Evolutionary conservation across 2,113 vertebrate genomes (phyloP).

Genomic region (Emberiza fucata): DNA sequence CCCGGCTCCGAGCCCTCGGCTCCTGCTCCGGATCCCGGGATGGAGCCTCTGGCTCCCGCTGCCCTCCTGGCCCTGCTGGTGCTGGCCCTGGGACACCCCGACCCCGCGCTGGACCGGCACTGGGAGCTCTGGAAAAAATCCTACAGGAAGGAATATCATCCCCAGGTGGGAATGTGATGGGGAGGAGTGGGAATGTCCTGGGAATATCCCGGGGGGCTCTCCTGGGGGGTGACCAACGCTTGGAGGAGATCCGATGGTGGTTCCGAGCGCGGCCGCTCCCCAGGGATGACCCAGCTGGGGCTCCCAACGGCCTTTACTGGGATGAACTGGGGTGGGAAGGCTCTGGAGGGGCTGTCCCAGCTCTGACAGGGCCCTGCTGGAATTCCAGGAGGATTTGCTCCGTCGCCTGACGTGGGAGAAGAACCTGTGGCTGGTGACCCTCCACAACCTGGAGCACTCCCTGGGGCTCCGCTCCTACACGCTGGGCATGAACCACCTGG

Average conservation of each 20-base stretch:
- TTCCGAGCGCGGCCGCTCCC: fast-evolving
- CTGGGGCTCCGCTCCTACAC: slow-evolving; percentile 78
- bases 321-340: fast-evolving
- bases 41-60: not conserved
- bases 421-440: slow-evolving; percentile 71
- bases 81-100: not conserved
- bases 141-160: slow-evolving; percentile 64
- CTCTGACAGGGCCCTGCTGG: not conserved
- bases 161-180: not conserved
- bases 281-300: fast-evolving
- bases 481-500: slow-evolving; percentile 82
- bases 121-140: slow-evolving; percentile 82
- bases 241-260: fast-evolving
- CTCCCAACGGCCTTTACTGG: fast-evolving
- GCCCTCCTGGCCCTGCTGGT: not conserved
- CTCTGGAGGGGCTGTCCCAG: fast-evolving
- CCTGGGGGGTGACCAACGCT: fast-evolving
- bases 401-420: slow-evolving; percentile 81
- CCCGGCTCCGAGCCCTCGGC: not conserved
- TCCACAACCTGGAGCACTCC: slow-evolving; percentile 81
- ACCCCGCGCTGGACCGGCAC: slow-evolving; percentile 67
- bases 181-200: not conserved
- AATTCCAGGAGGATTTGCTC: slow-evolving; percentile 59
- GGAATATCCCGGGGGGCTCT: not conserved
- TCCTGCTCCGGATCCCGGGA: not conserved